Evolutionary conservation across 2,888 invertebrate species (phyloP).

Genomic region (Itoplectis maculator): DNA sequence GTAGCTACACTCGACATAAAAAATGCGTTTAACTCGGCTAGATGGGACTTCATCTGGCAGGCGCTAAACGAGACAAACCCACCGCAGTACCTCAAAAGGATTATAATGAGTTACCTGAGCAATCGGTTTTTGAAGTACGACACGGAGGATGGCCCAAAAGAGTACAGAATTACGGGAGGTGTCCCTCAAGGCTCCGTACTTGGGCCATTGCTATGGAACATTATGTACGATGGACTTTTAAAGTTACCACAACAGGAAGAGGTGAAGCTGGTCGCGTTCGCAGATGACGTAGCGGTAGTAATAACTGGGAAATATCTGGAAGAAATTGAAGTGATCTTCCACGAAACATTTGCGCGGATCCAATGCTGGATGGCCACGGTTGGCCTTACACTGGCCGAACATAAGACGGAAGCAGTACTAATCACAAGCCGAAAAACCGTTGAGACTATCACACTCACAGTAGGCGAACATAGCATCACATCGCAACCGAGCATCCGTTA

Average conservation of each 20-base stretch:
- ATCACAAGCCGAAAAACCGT: slow-evolving; percentile 2
- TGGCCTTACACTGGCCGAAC: too few relatives aligned
- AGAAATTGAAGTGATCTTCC: background rate
- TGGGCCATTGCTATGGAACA: slow-evolving; percentile 56
- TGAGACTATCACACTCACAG: background rate
- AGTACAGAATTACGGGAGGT: slow-evolving; percentile 46
- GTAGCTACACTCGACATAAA: background rate
- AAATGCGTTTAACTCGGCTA: background rate
- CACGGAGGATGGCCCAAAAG: slow-evolving; percentile 44
- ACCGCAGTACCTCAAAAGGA: slow-evolving; percentile 3
- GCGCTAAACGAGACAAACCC: background rate
- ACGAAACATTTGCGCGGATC: background rate
- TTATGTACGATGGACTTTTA: slow-evolving; percentile 42
- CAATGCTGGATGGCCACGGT: background rate
- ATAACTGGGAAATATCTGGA: background rate
- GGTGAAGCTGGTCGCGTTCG: slow-evolving; percentile 18
- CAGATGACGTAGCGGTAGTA: slow-evolving; percentile 36
- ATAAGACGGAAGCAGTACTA: background rate
- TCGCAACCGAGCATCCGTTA: slow-evolving; percentile 61
- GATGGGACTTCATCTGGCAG: background rate
- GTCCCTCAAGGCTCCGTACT: slow-evolving; percentile 62
- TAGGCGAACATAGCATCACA: background rate
- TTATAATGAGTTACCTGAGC: slow-evolving; percentile 66
- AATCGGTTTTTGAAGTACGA: slow-evolving; percentile 60
- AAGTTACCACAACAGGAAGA: background rate